Evolutionary conservation across 2,113 vertebrate species (phyloP).

Genomic region (Stegostoma tigrinum): DNA sequence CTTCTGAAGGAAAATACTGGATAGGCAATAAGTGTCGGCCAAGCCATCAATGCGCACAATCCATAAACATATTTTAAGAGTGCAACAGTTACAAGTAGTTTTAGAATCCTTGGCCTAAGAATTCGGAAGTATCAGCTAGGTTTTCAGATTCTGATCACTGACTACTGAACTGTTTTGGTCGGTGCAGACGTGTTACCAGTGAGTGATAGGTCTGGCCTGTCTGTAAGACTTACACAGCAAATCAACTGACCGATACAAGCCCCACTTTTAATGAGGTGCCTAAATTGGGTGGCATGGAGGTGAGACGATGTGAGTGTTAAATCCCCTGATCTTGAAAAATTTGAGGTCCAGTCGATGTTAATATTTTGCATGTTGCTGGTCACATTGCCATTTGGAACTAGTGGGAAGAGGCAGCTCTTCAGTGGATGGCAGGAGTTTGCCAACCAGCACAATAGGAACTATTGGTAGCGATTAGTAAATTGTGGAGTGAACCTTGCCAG

Average conservation of each 20-base stretch:
- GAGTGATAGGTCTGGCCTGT: not conserved
- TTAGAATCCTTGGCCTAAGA: not conserved
- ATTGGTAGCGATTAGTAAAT: not conserved
- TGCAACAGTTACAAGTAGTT: too few species aligned
- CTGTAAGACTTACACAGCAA: not conserved
- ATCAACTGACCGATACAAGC: not conserved
- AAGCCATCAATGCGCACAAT: too few species aligned
- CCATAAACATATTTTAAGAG: too few species aligned
- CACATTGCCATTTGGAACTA: not conserved
- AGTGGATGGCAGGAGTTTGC: not conserved
- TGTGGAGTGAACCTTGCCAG: not conserved
- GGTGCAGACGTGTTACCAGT: not conserved
- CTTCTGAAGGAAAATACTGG: too few species aligned
- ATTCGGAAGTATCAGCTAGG: not conserved
- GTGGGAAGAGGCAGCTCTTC: not conserved
- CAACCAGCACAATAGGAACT: not conserved
- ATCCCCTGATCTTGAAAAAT: not conserved
- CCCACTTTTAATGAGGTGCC: not conserved
- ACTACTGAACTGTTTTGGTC: not conserved
- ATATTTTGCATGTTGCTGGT: not conserved
- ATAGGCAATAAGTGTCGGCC: too few species aligned
- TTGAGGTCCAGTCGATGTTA: not conserved
- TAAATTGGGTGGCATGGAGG: not conserved
- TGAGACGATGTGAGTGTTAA: not conserved
- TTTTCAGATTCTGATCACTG: not conserved